Base-by-base conservation (phyloP, 2,113 vertebrate species). In the Recurvirostra avosetta region DNA sequence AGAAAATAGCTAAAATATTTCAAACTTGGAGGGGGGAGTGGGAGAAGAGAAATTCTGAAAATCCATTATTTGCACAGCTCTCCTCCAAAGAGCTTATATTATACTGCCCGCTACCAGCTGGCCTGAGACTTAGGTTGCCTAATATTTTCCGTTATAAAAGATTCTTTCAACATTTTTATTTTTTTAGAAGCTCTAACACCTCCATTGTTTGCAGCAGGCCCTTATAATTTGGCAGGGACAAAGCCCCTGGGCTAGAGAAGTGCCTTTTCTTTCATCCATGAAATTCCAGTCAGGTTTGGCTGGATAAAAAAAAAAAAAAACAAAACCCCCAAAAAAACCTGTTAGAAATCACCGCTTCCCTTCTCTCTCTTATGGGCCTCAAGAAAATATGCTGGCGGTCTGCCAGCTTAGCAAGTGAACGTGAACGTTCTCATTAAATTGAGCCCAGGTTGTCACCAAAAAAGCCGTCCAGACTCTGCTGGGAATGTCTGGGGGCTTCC, bases 251-350 rank as follows among this genome's bases (percentile, higher is more conserved):
- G 94, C 92, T 92, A 94, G 66, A 96, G 97, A 92, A 95, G 94
- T 95, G 83, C 94, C 83, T 95, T 96, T 95, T 89, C 94, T 96
- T 97, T 96, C 95, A 97, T 97, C 95, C 96, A 76, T 95, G 95
- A 97, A 97, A 97, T 97, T 96, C 96, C 95, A 97, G 91, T 94
- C 92, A 97, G 88, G 92, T 97, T 95, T 97, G 92, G 83, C 91
- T 91, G 86, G 75, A 86, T 66, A 5, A 32, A 23, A 49, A 43
- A 2, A 7, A 30, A 5, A 63, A 47, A 9, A 6, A 40, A 40
- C 40, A 11, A 38, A 38, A 9, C 40, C 45, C 45, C 45, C 45
- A 10, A 13, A 84, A 53, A 76, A 61, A 5, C 2, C 89, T 91
- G 83, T 91, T 95, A 91, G 95, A 96, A 90, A 94, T 94, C 94